Percentiles rank a stretch among this genome's conserved stretches.
phyloP scores from a whole-genome alignment of 2,113 vertebrate genomes.

The Polypterus senegalus region DNA sequence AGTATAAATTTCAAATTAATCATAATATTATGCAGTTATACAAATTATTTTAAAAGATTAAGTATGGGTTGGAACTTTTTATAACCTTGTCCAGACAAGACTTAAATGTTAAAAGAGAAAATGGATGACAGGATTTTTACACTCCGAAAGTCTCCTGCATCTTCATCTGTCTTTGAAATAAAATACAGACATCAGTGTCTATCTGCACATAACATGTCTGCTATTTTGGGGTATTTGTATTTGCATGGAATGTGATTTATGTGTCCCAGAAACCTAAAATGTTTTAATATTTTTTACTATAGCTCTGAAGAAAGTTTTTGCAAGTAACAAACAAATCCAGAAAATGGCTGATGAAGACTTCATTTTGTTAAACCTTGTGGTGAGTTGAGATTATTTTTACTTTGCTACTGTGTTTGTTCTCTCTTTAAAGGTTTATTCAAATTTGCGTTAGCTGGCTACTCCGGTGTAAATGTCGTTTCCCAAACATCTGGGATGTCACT shows the following conservation, averaged over 20 bases:
- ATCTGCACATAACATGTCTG: no score
- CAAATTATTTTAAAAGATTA: not conserved
- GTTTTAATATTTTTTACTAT: not conserved
- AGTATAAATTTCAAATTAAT: not conserved
- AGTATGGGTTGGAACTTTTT: no score
- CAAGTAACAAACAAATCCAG: conserved; percentile 70
- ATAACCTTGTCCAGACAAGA: no score
- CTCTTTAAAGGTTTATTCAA: not conserved
- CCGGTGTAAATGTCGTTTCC: no score
- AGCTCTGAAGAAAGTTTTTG: conserved; percentile 79
- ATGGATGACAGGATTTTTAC: no score
- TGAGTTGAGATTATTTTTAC: conserved; percentile 36
- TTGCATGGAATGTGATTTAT: not conserved
- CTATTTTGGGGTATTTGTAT: not conserved
- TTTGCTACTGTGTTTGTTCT: not conserved
- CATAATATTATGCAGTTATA: not conserved
- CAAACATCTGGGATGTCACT: no score
- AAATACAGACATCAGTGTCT: no score
- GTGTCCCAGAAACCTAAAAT: not conserved
- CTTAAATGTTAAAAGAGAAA: no score
- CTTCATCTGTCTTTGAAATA: no score
- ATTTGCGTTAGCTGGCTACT: no score
- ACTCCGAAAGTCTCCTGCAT: no score
- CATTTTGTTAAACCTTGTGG: conserved; percentile 77
- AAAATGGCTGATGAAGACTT: conserved; percentile 72